phyloP scores from a whole-genome alignment of 92 coral and sea anemone species.

The Epizoanthus rinbou region DNA sequence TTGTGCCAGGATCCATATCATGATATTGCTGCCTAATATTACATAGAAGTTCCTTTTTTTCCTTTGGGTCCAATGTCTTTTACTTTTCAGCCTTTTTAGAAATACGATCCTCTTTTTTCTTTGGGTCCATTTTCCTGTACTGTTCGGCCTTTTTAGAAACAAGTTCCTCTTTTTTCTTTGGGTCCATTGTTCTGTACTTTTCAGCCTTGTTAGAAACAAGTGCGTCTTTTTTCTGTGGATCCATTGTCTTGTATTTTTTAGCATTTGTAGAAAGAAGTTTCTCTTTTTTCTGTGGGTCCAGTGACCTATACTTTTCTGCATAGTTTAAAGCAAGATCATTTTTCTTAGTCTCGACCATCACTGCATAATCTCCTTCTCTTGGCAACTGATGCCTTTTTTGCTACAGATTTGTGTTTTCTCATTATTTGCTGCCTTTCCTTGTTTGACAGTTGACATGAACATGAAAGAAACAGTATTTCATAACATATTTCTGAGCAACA shows the following conservation, averaged over 20 bases:
- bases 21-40: constrained; percentile 33
- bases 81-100: constrained; percentile 21
- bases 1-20: background rate
- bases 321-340: no score
- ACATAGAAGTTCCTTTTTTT: constrained; percentile 34
- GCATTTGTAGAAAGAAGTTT: no score
- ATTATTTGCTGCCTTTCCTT: background rate
- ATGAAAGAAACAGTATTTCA: background rate
- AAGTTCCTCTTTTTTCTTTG: no score
- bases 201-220: background rate
- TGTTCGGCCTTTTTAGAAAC: no score
- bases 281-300: no score
- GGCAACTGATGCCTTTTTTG: background rate
- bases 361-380: background rate
- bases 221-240: background rate
- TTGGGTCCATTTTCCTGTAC: no score
- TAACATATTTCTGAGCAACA: no score
- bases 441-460: background rate
- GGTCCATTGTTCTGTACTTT: no score
- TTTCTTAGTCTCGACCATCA: no score
- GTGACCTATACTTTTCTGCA: no score
- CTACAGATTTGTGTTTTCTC: background rate
- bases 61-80: background rate
- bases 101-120: background rate
- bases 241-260: no score